Evolutionary conservation across 2,113 vertebrate genomes (phyloP).

Genomic region (Urocitellus parryii): DNA sequence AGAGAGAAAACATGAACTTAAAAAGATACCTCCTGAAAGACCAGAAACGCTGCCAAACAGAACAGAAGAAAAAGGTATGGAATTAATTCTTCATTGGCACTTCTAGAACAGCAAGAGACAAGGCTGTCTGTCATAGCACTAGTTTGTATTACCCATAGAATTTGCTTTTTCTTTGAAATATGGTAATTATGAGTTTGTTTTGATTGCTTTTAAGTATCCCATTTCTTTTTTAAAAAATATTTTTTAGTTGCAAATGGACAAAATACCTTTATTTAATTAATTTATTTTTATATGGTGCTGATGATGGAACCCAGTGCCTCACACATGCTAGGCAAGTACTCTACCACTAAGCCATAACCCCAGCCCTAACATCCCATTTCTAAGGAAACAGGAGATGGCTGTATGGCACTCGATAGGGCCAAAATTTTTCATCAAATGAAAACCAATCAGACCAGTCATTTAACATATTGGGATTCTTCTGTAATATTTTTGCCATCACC

Average conservation of each 20-base stretch:
- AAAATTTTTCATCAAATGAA: slow-evolving; percentile 49
- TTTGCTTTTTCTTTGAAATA: slow-evolving; percentile 56
- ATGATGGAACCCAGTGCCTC: too few species aligned
- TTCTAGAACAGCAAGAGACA: slow-evolving; percentile 6
- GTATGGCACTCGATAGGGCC: neutral
- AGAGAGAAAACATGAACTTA: slow-evolving; percentile 95
- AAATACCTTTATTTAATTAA: too few species aligned
- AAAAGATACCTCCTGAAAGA: slow-evolving; percentile 96
- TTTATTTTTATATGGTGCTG: too few species aligned
- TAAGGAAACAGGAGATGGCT: slow-evolving; percentile 43
- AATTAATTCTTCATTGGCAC: slow-evolving; percentile 68
- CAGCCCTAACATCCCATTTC: neutral
- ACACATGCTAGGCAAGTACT: too few species aligned
- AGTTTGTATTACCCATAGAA: neutral
- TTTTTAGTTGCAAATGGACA: too few species aligned
- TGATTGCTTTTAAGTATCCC: slow-evolving; percentile 49
- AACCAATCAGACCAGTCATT: neutral
- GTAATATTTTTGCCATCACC: neutral
- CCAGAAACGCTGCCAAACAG: slow-evolving; percentile 94
- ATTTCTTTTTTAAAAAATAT: neutral
- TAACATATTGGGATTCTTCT: neutral
- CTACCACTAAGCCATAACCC: too few species aligned
- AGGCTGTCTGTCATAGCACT: neutral
- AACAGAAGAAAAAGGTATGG: slow-evolving; percentile 96
- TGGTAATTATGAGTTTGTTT: slow-evolving; percentile 56